Conservation (phyloP, 2,797 vertebrate genomes). For the Tenualosa thibaudeaui region DNA sequence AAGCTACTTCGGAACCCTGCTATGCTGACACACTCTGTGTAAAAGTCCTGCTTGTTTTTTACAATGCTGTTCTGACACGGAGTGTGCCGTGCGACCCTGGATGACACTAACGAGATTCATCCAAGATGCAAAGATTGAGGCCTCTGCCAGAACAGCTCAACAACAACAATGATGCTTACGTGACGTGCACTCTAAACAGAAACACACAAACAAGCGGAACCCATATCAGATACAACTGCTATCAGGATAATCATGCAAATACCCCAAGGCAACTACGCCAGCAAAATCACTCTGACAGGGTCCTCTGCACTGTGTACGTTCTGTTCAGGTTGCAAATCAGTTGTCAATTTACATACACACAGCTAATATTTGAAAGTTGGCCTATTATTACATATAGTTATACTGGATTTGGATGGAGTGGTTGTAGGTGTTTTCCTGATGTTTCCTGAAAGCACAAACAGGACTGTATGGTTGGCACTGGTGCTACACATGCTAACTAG, state of each 20-base stretch:
- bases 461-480: no score
- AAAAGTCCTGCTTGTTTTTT: background rate
- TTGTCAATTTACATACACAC: background rate
- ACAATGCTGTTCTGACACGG: background rate
- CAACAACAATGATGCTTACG: conserved; percentile 32
- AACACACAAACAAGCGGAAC: conserved; percentile 36
- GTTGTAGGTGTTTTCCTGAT: background rate
- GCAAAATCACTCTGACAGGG: conserved; percentile 7
- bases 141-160: background rate
- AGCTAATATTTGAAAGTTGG: background rate
- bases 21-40: background rate
- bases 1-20: background rate
- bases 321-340: conserved; percentile 22
- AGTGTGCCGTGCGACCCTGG: background rate
- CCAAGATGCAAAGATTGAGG: conserved; percentile 10
- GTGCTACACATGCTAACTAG: no score
- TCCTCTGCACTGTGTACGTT: background rate
- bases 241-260: conserved; percentile 49
- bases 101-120: background rate
- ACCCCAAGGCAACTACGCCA: background rate
- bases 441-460: background rate
- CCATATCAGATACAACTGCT: conserved; percentile 11
- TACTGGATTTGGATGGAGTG: background rate
- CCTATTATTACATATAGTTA: background rate
- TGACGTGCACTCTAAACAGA: conserved; percentile 31